Base-by-base conservation (phyloP, 2,888 invertebrate genomes). In the Dicyrtoma fusca region DNA sequence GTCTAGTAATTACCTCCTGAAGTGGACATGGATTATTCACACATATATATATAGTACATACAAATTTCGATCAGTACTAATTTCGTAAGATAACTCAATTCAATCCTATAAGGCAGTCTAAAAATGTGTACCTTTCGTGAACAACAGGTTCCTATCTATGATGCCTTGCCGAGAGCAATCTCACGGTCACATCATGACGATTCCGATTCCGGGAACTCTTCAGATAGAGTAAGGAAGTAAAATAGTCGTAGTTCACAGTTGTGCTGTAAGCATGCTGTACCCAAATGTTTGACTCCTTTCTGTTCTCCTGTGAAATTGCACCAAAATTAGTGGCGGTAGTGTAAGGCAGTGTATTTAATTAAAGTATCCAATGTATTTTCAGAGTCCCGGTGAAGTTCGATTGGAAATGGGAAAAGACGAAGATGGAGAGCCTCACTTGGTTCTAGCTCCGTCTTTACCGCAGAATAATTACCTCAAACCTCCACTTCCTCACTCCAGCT, bases 141-240 rank as follows among this genome's bases (percentile, higher is more conserved):
- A 47, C 45, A 42, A 59, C 59, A 77, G 77, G 73, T 75, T 73
- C 76, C 77, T 63, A 77, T 77, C 51, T 77, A 77, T 72, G 78
- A 80, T 73, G 77, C 74, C 70, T 72, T 75, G 55, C 72, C 76
- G 62, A 68, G 72, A 74, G 73, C 74, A 71, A 73, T 19, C 66
- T 72, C 75, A 49, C 47, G 65, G 51, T 34, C 75, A 14, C 62
- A 47, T 55, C 73, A 77, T 66, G 80, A 77, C 25, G 80, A 78
- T 45, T 74, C 77, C 4, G 79, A 80, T 51, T 77, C 79, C 51
- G 80, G 80, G 45, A 75, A 78, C 70, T 78, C 79, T 13, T 76
- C 78, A 17, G 80, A 80, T 44, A 75, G 77, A 74, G 80, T 80
- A 70, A 62, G n/a, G 69, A 26, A 3, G 2, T 47, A 14, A 17